phyloP scores from a whole-genome alignment of 2,888 invertebrate species.

The Cyclophora punctaria region DNA sequence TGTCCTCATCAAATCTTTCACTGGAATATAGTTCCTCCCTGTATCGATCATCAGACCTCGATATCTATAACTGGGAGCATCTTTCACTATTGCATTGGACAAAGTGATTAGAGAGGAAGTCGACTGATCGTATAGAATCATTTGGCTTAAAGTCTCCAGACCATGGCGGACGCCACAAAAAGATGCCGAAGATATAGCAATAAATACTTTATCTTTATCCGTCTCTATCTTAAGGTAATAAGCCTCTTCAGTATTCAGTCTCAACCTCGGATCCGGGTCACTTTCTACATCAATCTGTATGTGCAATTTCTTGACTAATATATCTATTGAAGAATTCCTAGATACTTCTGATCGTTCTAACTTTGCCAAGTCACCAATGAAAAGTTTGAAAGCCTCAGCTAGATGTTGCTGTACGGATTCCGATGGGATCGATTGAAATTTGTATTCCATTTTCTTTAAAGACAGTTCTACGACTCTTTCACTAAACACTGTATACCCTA shows the following conservation, averaged over 20 bases:
- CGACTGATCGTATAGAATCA: conserved; percentile 82
- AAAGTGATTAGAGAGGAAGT: conserved; percentile 77
- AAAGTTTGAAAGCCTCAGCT: conserved; percentile 63
- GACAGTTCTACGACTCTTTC: conserved; percentile 73
- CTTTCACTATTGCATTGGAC: conserved; percentile 77
- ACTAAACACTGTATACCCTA: conserved; percentile 78
- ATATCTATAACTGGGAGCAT: conserved; percentile 84
- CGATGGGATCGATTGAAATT: conserved; percentile 50
- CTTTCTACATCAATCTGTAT: conserved; percentile 70
- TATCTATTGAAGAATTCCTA: conserved; percentile 24
- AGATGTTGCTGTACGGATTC: conserved; percentile 37
- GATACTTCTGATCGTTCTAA: conserved; percentile 52
- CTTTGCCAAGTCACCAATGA: conserved; percentile 60
- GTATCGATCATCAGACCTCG: conserved; percentile 94
- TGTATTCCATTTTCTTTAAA: conserved; percentile 69
- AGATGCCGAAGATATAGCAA: conserved; percentile 72
- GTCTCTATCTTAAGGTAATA: conserved; percentile 77
- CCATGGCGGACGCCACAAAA: conserved; percentile 85
- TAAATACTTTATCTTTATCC: conserved; percentile 53
- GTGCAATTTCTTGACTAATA: conserved; percentile 38
- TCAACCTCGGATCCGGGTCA: conserved; percentile 72
- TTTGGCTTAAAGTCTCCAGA: conserved; percentile 82
- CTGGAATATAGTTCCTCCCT: conserved; percentile 88
- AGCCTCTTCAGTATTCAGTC: conserved; percentile 80
- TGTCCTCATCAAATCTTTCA: conserved; percentile 80